Evolutionary conservation across 1,140 invertebrate species (phyloP).

Genomic region (Caenorhabditis brenneri): DNA sequence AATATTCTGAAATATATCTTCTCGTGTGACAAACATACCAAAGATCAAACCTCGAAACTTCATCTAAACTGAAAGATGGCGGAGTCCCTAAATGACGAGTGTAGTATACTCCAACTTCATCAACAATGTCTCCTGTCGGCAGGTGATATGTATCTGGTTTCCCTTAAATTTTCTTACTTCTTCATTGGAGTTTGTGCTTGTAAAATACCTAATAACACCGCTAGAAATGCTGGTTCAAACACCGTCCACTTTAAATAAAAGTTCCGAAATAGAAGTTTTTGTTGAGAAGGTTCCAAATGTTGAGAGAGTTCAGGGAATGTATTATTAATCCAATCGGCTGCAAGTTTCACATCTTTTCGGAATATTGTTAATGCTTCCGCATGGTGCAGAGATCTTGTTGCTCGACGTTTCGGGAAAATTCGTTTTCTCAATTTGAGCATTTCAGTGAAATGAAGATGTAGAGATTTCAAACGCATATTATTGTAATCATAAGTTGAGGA

Average conservation of each 20-base stretch:
- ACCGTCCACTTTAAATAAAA: conserved; percentile 30
- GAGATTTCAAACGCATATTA: conserved; percentile 7
- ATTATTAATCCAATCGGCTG: background rate
- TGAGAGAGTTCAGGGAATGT: background rate
- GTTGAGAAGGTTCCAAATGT: background rate
- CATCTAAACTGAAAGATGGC: background rate
- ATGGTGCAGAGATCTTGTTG: background rate
- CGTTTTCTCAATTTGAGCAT: conserved; percentile 1
- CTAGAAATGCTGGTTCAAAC: conserved; percentile 2
- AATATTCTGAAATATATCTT: background rate
- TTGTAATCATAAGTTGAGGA: background rate
- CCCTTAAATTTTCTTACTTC: background rate
- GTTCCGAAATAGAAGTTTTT: background rate
- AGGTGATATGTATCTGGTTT: conserved; percentile 5
- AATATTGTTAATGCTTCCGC: conserved; percentile 10
- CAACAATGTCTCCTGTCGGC: conserved; percentile 17
- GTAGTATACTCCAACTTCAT: conserved; percentile 1
- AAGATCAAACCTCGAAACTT: background rate
- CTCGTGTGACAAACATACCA: background rate
- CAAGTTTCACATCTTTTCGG: conserved; percentile 8
- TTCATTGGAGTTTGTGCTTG: background rate
- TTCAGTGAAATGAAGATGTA: background rate
- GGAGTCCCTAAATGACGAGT: conserved; percentile 16
- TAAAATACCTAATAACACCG: conserved; percentile 1
- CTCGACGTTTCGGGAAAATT: background rate